phyloP scores from a whole-genome alignment of 2,797 vertebrate species.

The Apodemus agrarius region DNA sequence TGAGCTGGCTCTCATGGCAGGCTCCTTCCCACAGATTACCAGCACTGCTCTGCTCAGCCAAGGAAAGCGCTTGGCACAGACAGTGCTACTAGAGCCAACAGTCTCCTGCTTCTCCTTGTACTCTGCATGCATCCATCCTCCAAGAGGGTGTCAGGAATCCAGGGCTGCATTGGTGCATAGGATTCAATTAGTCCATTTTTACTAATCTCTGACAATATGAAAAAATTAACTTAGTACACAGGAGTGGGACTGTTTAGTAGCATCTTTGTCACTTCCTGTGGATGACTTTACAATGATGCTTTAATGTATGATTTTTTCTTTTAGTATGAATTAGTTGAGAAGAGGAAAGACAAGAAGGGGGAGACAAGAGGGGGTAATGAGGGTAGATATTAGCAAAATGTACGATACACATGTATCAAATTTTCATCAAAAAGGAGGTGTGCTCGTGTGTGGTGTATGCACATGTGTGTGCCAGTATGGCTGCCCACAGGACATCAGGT shows the following conservation, averaged over 20 bases:
- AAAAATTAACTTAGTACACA: not conserved
- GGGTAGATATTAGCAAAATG: not conserved
- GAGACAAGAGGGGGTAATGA: not conserved
- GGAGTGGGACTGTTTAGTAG: not conserved
- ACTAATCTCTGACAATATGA: not conserved
- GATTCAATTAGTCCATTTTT: not conserved
- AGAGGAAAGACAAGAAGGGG: not conserved
- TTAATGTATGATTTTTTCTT: conserved; percentile 17
- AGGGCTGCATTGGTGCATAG: not conserved
- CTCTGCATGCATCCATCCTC: not conserved
- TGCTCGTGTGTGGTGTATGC: not conserved
- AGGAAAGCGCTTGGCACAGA: not conserved
- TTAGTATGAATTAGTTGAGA: not conserved
- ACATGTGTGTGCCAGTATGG: not conserved
- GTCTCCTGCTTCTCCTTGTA: not conserved
- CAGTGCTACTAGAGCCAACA: not conserved
- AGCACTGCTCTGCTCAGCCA: not conserved
- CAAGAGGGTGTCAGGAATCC: not conserved
- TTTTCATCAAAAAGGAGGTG: not conserved
- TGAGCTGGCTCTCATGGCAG: not conserved
- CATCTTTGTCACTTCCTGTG: not conserved
- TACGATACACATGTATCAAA: not conserved
- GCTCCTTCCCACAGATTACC: not conserved
- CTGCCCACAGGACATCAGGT: not conserved
- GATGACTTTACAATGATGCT: not conserved